A percentile compares a stretch with the other conserved stretches of the same genome.
These are phyloP conservation scores for Tricholauxania praeusta DNA, from an alignment of 2,888 invertebrate species.

Conservation along the genomic window DNA sequence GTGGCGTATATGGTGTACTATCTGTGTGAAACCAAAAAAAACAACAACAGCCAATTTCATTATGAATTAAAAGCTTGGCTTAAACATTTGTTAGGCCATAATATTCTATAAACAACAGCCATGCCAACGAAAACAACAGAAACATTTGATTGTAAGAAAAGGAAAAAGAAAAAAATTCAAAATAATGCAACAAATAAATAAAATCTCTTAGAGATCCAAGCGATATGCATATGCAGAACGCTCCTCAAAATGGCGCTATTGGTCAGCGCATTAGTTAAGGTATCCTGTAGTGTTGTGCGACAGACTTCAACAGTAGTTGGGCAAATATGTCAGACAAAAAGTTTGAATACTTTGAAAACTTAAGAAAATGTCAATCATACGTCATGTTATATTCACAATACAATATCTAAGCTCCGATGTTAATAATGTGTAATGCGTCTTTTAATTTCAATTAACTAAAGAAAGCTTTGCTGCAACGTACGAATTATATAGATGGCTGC, in stretches of 20 bases:
- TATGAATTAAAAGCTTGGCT: slow-evolving; percentile 22
- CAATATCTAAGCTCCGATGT: no score
- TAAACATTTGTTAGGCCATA: not conserved
- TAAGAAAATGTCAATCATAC: no score
- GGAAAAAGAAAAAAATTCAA: not conserved
- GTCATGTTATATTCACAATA: no score
- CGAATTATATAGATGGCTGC: no score
- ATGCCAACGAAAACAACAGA: not conserved
- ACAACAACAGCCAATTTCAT: not conserved
- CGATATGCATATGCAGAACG: slow-evolving; percentile 11
- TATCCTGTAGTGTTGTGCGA: not conserved
- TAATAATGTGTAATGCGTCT: no score
- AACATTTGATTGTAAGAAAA: not conserved
- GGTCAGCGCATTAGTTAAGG: slow-evolving; percentile 17
- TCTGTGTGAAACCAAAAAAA: not conserved
- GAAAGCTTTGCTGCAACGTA: no score
- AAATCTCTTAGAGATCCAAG: slow-evolving; percentile 3
- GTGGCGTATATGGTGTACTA: slow-evolving; percentile 14
- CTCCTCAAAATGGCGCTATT: slow-evolving; percentile 2
- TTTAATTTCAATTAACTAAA: no score
- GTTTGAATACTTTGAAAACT: no score
- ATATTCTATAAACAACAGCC: not conserved
- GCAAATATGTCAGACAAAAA: no score
- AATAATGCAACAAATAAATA: not conserved
- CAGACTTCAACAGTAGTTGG: no score